phyloP scores from a whole-genome alignment of 2,888 invertebrate genomes.

The Melipona bicolor region DNA sequence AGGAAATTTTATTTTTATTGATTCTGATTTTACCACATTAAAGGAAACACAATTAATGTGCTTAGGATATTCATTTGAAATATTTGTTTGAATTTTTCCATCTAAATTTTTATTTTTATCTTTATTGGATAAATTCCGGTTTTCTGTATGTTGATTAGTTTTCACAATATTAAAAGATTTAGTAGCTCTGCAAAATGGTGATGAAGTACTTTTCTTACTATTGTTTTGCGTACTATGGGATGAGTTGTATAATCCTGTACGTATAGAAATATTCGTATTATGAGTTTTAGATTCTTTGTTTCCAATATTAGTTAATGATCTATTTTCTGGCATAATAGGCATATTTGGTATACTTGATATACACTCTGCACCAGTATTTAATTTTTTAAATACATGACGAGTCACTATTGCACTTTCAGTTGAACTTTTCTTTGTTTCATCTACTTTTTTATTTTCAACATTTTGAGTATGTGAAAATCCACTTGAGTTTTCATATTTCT shows the following conservation, averaged over 20 bases:
- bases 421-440: conserved; percentile 29
- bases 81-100: conserved; percentile 10
- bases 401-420: conserved; percentile 67
- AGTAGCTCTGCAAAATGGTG: conserved; percentile 45
- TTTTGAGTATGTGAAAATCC: conserved; percentile 9
- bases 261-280: conserved; percentile 80
- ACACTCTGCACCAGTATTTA: conserved; percentile 38
- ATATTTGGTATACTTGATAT: conserved; percentile 14
- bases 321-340: conserved; percentile 33
- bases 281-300: conserved; percentile 69
- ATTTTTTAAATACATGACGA: conserved; percentile 66
- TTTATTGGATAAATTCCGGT: conserved; percentile 28
- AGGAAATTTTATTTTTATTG: conserved; percentile 21
- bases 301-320: conserved; percentile 46
- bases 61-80: conserved; percentile 33
- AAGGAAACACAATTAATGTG: conserved; percentile 40
- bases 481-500: conserved; percentile 24
- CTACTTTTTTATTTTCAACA: conserved; percentile 17
- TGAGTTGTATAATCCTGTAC: conserved; percentile 80
- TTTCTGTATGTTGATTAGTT: conserved; percentile 42
- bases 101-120: conserved; percentile 40
- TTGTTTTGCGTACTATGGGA: conserved; percentile 74
- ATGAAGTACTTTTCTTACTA: conserved; percentile 66
- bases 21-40: conserved; percentile 23
- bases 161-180: conserved; percentile 50